A percentile compares a stretch with the other conserved stretches of the same genome.
phyloP scores from a whole-genome alignment of 2,113 vertebrate species.

The Peromyscus leucopus region DNA sequence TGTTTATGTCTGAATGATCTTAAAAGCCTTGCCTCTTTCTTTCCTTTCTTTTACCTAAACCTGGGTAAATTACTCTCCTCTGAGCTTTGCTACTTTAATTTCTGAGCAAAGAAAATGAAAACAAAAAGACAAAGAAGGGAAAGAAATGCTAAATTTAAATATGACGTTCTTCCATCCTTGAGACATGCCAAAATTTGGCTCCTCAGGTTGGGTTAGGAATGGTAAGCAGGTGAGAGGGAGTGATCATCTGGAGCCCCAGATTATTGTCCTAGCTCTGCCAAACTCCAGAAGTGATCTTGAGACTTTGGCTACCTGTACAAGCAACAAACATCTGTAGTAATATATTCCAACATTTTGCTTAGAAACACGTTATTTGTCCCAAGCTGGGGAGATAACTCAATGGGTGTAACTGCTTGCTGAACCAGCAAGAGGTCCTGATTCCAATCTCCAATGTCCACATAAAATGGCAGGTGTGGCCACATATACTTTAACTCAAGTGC shows the following conservation, averaged over 20 bases:
- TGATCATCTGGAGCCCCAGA: not conserved
- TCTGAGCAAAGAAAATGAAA: not conserved
- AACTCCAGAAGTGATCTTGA: not conserved
- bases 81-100: slow-evolving; percentile 17
- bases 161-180: not conserved
- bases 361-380: not conserved
- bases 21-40: not conserved
- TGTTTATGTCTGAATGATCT: slow-evolving; percentile 37
- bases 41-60: slow-evolving; percentile 37
- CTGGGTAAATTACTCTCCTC: not conserved
- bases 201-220: not conserved
- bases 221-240: not conserved
- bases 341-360: not conserved
- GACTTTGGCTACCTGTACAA: not conserved
- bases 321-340: not conserved
- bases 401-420: not conserved
- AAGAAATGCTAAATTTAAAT: slow-evolving; percentile 54
- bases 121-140: not conserved
- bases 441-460: too few species aligned
- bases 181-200: not conserved
- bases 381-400: not conserved
- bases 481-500: not conserved
- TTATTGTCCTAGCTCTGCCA: not conserved
- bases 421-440: not conserved
- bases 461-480: not conserved